A percentile compares a stretch with the other conserved stretches of the same genome.
These are phyloP conservation scores for Drosophila longiperda DNA, from an alignment of 2,888 invertebrate species.

Conservation along the genomic window DNA sequence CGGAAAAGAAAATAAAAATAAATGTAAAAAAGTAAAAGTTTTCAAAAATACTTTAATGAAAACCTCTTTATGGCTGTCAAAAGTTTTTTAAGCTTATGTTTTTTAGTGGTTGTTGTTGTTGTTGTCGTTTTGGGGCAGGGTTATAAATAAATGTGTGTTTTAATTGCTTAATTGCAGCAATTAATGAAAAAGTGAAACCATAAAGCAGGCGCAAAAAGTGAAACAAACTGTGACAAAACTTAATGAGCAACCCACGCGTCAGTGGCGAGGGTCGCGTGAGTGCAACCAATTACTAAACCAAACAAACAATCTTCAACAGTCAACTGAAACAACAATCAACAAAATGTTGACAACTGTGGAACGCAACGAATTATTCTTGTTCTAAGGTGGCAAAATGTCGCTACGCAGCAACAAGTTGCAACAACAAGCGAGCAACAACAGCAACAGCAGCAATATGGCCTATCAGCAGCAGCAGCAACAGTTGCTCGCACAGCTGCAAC, in stretches of 20 bases:
- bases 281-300: constrained; percentile 57
- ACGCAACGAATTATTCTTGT: constrained; percentile 22
- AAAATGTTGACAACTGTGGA: constrained; percentile 22
- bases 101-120: constrained; percentile 15
- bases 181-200: constrained; percentile 71
- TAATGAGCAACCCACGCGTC: constrained; percentile 59
- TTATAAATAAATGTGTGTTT: constrained; percentile 39
- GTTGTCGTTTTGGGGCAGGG: constrained; percentile 22
- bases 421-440: constrained; percentile 52
- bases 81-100: constrained; percentile 16
- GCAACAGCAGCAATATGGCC: constrained; percentile 64
- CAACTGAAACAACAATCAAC: not conserved
- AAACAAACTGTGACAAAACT: constrained; percentile 50
- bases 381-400: constrained; percentile 77
- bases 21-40: not conserved
- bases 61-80: constrained; percentile 44
- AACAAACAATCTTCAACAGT: constrained; percentile 5
- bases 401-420: constrained; percentile 84
- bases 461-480: constrained; percentile 75
- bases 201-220: constrained; percentile 26
- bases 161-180: constrained; percentile 73
- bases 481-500: constrained; percentile 73
- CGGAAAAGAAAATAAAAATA: not conserved
- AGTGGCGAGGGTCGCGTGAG: constrained; percentile 44
- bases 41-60: not conserved